A percentile compares a stretch with the other conserved stretches of the same genome.
These are phyloP conservation scores for Callocephalon fimbriatum DNA, from an alignment of 2,113 vertebrate genomes.

Conservation along the genomic window DNA sequence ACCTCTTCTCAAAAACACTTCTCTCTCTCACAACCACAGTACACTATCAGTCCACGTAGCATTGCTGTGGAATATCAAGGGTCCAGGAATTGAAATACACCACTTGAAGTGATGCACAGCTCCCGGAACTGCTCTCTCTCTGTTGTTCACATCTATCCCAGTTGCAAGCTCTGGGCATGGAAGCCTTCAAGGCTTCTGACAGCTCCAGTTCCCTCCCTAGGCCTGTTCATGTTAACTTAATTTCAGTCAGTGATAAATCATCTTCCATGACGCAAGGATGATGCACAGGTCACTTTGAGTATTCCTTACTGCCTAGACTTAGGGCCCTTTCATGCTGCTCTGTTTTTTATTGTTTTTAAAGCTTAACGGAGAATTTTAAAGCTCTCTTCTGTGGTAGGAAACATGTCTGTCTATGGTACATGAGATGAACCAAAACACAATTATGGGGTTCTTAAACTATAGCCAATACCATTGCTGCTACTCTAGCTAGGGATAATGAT, in stretches of 20 bases:
- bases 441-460: not conserved
- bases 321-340: not conserved
- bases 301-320: not conserved
- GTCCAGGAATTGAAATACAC: not conserved
- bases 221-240: not conserved
- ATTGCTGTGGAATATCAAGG: not conserved
- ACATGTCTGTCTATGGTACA: not conserved
- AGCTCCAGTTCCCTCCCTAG: not conserved
- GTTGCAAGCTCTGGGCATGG: not conserved
- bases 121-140: not conserved
- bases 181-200: not conserved
- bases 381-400: not conserved
- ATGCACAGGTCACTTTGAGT: not conserved
- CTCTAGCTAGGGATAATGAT: not conserved
- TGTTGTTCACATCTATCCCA: not conserved
- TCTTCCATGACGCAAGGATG: fast-evolving
- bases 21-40: not conserved
- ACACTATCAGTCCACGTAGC: not conserved
- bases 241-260: not conserved
- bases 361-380: not conserved
- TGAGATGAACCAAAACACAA: not conserved
- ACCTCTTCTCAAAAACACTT: not conserved
- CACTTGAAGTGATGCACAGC: not conserved
- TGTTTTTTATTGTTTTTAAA: not conserved
- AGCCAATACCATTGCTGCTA: not conserved